A percentile compares a stretch with the other conserved stretches of the same genome.
Conservation (phyloP, 1,140 invertebrate genomes). For the Chrysoperla carnea region DNA sequence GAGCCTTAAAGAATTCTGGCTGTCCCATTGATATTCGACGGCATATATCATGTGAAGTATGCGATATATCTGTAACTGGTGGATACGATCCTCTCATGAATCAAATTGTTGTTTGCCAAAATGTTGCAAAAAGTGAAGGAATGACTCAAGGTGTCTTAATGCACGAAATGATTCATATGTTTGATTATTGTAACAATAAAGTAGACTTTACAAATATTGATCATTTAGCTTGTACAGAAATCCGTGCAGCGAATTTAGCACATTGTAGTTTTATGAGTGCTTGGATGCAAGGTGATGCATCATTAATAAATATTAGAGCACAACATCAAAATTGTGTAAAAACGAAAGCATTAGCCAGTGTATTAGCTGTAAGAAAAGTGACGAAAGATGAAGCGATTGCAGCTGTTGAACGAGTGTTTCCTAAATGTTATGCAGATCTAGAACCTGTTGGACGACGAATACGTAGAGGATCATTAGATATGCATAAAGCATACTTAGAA, state of each 20-base stretch:
- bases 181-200: slow-evolving; percentile 81
- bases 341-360: slow-evolving; percentile 65
- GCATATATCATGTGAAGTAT: slow-evolving; percentile 85
- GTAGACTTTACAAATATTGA: slow-evolving; percentile 80
- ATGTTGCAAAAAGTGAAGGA: slow-evolving; percentile 43
- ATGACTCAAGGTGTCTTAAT: slow-evolving; percentile 61
- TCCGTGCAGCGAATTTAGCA: slow-evolving; percentile 76
- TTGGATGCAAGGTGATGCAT: slow-evolving; percentile 54
- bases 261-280: slow-evolving; percentile 81
- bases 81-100: slow-evolving; percentile 82
- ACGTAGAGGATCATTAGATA: slow-evolving; percentile 57
- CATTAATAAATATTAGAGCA: slow-evolving; percentile 51
- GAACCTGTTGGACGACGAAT: slow-evolving; percentile 81
- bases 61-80: slow-evolving; percentile 63
- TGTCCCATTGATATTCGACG: slow-evolving; percentile 67
- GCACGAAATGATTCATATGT: slow-evolving; percentile 95
- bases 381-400: slow-evolving; percentile 46
- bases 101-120: slow-evolving; percentile 88
- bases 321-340: slow-evolving; percentile 78
- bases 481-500: slow-evolving; percentile 59
- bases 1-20: slow-evolving; percentile 65
- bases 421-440: slow-evolving; percentile 81
- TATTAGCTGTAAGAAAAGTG: slow-evolving; percentile 65
- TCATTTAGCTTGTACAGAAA: slow-evolving; percentile 90
- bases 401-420: slow-evolving; percentile 76